Conservation (phyloP, 2,113 vertebrate species). For the Rallus limicola region DNA sequence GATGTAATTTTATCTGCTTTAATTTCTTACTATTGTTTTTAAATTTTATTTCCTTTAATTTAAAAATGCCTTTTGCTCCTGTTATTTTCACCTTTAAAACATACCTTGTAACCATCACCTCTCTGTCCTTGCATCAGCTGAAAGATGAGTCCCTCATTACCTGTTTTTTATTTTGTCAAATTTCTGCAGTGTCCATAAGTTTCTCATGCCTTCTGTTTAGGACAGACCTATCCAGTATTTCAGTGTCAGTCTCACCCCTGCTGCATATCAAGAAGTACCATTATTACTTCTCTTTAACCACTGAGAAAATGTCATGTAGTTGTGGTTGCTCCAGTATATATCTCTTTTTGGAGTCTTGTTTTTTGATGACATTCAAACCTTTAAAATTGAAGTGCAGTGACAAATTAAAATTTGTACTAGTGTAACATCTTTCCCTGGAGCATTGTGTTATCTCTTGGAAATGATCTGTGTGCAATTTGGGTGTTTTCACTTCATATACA, state of each 20-base stretch:
- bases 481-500: accelerated
- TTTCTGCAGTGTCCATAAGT: not conserved
- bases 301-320: not conserved
- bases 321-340: not conserved
- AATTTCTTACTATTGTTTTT: not conserved
- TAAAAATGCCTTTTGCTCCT: not conserved
- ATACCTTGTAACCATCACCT: not conserved
- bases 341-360: not conserved
- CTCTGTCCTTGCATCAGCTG: not conserved
- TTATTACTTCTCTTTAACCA: not conserved
- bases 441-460: not conserved
- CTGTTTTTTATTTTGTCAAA: not conserved
- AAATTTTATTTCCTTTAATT: not conserved
- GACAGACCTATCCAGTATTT: not conserved
- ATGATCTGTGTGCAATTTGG: accelerated
- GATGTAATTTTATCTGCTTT: not conserved
- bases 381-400: not conserved
- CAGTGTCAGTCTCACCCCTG: not conserved
- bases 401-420: not conserved
- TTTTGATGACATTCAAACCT: not conserved
- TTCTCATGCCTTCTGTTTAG: not conserved
- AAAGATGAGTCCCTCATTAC: not conserved
- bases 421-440: not conserved
- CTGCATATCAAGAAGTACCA: not conserved
- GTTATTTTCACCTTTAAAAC: not conserved